These are phyloP conservation scores for Asteroscopus sphinx DNA, from an alignment of 2,888 invertebrate species.

Conservation along the genomic window DNA sequence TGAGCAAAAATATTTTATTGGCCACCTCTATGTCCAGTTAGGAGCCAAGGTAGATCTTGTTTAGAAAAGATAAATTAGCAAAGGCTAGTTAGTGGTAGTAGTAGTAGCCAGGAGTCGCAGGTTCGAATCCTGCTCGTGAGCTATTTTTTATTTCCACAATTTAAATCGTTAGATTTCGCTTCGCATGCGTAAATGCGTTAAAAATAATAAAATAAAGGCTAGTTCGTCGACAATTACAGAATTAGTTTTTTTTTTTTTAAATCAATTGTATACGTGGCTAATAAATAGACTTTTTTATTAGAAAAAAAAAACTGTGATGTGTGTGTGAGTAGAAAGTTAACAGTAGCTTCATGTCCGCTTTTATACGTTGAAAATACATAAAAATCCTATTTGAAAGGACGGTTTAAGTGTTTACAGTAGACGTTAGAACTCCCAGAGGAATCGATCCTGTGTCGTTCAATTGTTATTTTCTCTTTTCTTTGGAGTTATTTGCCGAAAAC, in stretches of 20 bases:
- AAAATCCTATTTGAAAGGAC: slow-evolving; percentile 38
- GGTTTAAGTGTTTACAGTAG: slow-evolving; percentile 44
- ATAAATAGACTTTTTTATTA: background rate
- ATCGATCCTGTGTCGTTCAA: slow-evolving; percentile 27
- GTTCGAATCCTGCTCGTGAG: too few relatives aligned
- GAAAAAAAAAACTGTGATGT: too few relatives aligned
- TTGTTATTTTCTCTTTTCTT: slow-evolving; percentile 34
- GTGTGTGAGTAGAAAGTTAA: too few relatives aligned
- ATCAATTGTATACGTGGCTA: too few relatives aligned
- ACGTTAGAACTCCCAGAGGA: slow-evolving; percentile 39
- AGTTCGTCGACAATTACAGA: slow-evolving; percentile 20
- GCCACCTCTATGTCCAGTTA: slow-evolving; percentile 36
- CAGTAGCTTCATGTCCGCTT: slow-evolving; percentile 40
- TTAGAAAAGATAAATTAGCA: slow-evolving; percentile 23
- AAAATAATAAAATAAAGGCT: too few relatives aligned
- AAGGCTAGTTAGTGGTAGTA: too few relatives aligned
- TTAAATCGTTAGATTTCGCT: too few relatives aligned
- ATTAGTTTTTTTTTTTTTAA: too few relatives aligned
- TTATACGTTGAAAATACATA: slow-evolving; percentile 35
- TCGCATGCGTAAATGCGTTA: too few relatives aligned
- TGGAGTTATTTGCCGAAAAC: slow-evolving; percentile 13
- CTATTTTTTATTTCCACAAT: too few relatives aligned
- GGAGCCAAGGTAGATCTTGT: slow-evolving; percentile 12
- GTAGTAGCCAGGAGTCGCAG: too few relatives aligned
- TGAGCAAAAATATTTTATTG: slow-evolving; percentile 78